Evolutionary conservation across 37 sponge, comb jelly and placozoan species (phyloP).

Genomic region (Haliclona indistincta): DNA sequence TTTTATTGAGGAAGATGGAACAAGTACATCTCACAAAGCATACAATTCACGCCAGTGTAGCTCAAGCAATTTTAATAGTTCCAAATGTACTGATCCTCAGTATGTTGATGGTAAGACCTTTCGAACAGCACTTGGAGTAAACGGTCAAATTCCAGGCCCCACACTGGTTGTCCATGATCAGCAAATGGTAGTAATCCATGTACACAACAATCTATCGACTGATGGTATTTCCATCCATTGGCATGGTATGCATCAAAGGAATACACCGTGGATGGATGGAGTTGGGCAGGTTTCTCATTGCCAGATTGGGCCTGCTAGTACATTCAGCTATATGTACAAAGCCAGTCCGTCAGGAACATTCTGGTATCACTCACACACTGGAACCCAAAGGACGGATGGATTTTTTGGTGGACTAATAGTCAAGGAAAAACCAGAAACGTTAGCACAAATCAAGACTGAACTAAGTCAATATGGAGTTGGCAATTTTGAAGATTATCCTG

Average conservation of each 20-base stretch:
- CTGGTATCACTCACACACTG: slow-evolving; percentile 87
- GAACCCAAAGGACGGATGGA: slow-evolving; percentile 62
- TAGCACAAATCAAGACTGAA: background rate
- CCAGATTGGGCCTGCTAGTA: slow-evolving; percentile 59
- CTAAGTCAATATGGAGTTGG: background rate
- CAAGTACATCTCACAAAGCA: background rate
- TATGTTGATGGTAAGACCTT: slow-evolving; percentile 68
- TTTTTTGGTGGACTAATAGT: slow-evolving; percentile 64
- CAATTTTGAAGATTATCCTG: slow-evolving; percentile 49
- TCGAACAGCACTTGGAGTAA: slow-evolving; percentile 43
- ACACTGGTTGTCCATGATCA: slow-evolving; percentile 60
- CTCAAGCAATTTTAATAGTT: background rate
- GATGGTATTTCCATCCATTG: slow-evolving; percentile 72
- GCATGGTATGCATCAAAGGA: slow-evolving; percentile 79
- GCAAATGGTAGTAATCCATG: slow-evolving; percentile 50
- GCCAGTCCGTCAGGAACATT: slow-evolving; percentile 68
- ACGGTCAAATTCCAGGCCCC: slow-evolving; percentile 75
- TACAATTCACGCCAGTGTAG: background rate
- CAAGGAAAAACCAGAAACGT: slow-evolving; percentile 10
- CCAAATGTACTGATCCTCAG: slow-evolving; percentile 40
- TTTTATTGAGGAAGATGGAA: background rate
- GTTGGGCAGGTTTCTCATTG: slow-evolving; percentile 71
- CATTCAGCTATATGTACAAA: slow-evolving; percentile 63
- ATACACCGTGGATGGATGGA: slow-evolving; percentile 83
- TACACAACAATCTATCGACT: slow-evolving; percentile 40